A percentile compares a stretch with the other conserved stretches of the same genome.
These are phyloP conservation scores for Oophaga pumilio DNA, from an alignment of 2,113 vertebrate species.

Conservation along the genomic window DNA sequence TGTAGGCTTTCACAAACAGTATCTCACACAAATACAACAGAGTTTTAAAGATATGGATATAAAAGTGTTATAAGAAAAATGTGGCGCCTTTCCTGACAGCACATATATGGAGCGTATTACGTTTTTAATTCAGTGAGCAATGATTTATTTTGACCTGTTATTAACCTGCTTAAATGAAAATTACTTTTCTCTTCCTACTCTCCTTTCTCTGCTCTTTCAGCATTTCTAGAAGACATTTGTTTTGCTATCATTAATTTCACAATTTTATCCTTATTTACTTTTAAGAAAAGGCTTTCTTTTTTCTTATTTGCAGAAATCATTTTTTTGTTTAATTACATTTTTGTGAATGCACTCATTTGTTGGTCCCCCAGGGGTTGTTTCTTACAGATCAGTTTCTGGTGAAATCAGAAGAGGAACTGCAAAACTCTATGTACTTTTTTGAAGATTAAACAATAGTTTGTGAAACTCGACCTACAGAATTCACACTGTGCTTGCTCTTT, in stretches of 20 bases:
- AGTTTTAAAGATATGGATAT: background rate
- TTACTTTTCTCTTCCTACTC: background rate
- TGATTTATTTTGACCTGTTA: background rate
- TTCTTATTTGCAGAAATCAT: too few species aligned
- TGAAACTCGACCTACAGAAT: too few species aligned
- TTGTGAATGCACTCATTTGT: too few species aligned
- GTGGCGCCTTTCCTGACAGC: background rate
- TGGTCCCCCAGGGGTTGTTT: too few species aligned
- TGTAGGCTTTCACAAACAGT: background rate
- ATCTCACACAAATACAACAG: background rate
- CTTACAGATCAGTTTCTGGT: too few species aligned
- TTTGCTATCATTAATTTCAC: background rate
- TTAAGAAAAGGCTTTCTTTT: background rate
- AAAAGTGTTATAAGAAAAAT: background rate
- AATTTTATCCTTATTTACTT: background rate
- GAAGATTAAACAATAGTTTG: too few species aligned
- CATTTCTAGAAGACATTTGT: background rate
- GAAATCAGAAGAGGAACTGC: too few species aligned
- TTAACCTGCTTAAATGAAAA: background rate
- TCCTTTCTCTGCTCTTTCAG: background rate
- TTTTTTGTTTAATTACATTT: too few species aligned
- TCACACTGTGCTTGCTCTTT: too few species aligned
- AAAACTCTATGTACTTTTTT: too few species aligned
- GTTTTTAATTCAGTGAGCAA: background rate
- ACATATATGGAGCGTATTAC: background rate